A percentile compares a stretch with the other conserved stretches of the same genome.
Conservation (phyloP, 1,140 invertebrate species). For the Pseudomyrmex sp. region DNA sequence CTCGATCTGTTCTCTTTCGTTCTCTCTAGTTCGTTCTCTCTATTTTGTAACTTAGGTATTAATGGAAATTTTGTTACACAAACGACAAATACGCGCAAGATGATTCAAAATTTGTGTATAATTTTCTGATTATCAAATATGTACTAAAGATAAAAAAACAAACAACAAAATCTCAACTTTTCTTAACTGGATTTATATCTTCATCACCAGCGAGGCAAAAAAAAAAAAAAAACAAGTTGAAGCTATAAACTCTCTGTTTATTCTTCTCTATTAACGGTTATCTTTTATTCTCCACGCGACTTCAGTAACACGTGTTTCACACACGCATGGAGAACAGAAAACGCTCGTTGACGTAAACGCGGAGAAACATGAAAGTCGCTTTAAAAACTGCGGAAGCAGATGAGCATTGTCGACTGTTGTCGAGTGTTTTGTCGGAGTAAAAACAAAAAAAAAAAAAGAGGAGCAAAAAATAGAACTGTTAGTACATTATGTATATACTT, state of each 20-base stretch:
- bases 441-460: background rate
- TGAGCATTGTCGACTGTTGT: slow-evolving; percentile 50
- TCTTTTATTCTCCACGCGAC: slow-evolving; percentile 32
- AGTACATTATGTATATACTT: slow-evolving; percentile 41
- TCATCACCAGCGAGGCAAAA: background rate
- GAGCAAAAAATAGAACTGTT: slow-evolving; percentile 28
- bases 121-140: background rate
- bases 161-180: background rate
- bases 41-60: slow-evolving; percentile 3
- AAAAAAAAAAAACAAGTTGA: background rate
- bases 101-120: background rate
- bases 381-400: slow-evolving; percentile 61
- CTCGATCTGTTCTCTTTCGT: background rate
- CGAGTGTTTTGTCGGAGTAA: slow-evolving; percentile 41
- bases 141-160: background rate
- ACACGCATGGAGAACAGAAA: slow-evolving; percentile 52
- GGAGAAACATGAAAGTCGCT: slow-evolving; percentile 62
- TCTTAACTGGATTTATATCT: background rate
- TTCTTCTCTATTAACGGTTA: background rate
- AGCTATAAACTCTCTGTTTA: background rate
- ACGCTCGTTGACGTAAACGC: slow-evolving; percentile 24
- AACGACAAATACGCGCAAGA: background rate
- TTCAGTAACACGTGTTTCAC: slow-evolving; percentile 36
- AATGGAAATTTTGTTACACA: background rate
- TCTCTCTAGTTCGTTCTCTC: background rate